Base-by-base conservation (phyloP, 1,140 invertebrate species). In the Tetramorium simillimum region DNA sequence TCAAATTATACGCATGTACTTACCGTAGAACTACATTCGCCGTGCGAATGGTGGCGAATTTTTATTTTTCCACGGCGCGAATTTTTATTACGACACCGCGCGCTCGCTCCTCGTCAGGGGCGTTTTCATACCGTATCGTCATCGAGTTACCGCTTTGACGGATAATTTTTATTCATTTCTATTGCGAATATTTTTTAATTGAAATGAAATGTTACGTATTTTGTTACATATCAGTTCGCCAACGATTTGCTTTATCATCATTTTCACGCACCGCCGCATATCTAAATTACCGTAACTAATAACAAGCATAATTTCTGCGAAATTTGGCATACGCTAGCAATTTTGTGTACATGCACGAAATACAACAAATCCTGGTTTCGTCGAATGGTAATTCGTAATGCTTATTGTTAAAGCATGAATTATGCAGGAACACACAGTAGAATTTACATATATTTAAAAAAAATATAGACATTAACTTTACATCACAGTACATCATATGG, bases 1-100 rank as follows among this genome's bases (percentile, higher is more conserved):
- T 67, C 78, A 77, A 65, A 77, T 69, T 86, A 67, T 72, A 88
- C 46, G 33, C 49, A 46, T 18, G 37, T 58, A 21, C 67, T 60
- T 62, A 58, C n/a, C n/a, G 60, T 18, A 46, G 21, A 63, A 63
- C 24, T 56, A n/a, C 21, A 7, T 53, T 80, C 28, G 33, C 46
- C 14, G 33, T n/a, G 28, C 43, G 63, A 67, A 67, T 28, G 63
- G 16, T 18, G 18, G 21, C 1, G 21, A n/a, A 21, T 37, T 40
- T 70, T 84, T 73, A 60, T 82, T 73, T 28, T 73, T 46, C 18
- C 21, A 33, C 33, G 14, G 7, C 24, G 40, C 43, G 28, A 78
- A 78, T 65, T 65, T 78, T 65, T 53, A 67, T 77, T 63, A 21
- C 18, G 40, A 24, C 18, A 21, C 33, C 2, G 7, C n/a, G 28